A percentile compares a stretch with the other conserved stretches of the same genome.
These are phyloP conservation scores for Tringa solitaria DNA, from an alignment of 2,113 vertebrate genomes.

Conservation along the genomic window DNA sequence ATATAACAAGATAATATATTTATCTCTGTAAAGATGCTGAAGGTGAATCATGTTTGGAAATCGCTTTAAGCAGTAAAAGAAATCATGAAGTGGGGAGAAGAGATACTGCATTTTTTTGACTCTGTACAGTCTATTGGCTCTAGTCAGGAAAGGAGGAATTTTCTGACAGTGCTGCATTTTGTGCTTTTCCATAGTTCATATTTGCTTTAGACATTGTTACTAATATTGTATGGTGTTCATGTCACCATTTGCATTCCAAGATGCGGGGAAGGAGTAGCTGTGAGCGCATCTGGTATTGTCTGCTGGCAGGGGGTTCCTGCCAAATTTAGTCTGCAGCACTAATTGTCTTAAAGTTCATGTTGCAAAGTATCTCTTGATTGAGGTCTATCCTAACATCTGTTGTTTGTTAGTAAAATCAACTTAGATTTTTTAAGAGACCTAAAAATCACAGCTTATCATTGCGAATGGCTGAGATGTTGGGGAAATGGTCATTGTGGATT, in stretches of 20 bases:
- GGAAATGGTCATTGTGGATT: background rate
- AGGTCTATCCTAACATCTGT: background rate
- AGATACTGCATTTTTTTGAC: background rate
- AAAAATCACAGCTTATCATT: background rate
- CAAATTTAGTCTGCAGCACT: background rate
- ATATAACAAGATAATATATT: background rate
- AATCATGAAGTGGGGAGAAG: background rate
- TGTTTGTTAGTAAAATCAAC: background rate
- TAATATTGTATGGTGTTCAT: background rate
- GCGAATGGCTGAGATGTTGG: background rate
- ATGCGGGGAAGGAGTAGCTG: background rate
- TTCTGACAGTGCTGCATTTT: background rate
- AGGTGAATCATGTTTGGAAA: background rate
- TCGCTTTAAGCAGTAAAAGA: background rate
- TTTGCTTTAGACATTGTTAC: background rate
- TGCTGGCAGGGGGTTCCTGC: background rate
- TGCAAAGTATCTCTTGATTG: background rate
- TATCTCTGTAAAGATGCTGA: background rate
- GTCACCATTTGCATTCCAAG: background rate
- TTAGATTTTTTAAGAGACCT: background rate
- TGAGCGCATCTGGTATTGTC: background rate
- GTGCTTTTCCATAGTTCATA: background rate
- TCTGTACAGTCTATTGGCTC: background rate
- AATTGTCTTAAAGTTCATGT: background rate
- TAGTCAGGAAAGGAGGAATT: background rate